Base-by-base conservation (phyloP, 2,888 invertebrate genomes). In the Microctonus brassicae region DNA sequence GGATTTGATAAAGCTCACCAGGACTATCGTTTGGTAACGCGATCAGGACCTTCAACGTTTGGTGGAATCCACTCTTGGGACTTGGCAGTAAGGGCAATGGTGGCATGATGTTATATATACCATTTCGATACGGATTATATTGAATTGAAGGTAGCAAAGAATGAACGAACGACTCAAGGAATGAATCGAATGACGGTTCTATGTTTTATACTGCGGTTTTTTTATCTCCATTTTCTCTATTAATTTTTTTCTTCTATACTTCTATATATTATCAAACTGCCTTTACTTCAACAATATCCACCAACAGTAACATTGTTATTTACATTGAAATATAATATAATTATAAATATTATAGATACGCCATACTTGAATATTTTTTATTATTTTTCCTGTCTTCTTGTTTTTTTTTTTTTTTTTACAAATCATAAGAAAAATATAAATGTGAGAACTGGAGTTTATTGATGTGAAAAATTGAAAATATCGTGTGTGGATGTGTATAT, bases 121-220 rank as follows among this genome's bases (percentile, higher is more conserved):
- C 24, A 69, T 62, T 69, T 63, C 62, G 55, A 69, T 63, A 69
- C 53, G 62, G 62, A 62, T 69, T 69, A 69, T 69, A 69, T 69
- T 55, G 62, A 69, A 69, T 69, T 55, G 36, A 20, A 68, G 36
- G 58, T 29, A 47, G 39, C 5, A 47, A 67, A 33, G 67, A 52
- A 67, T 39, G 42, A 68, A 24, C 47, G 42, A 68, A 24, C 47
- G 52, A 55, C 1, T 55, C 7, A 36, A 17, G 4, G 47, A 47
- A 47, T n/a, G 58, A 69, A 63, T 69, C 55, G 39, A 53, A 57
- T 61, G 58, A 33, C 17, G 13, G 58, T 26, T 24, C 26, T 13
- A 20, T 17, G 47, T 47, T 47, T 17, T 47, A 17, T 47, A 17
- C 47, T 47, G 47, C 17, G 17, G 17, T 17, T 47, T 47, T n/a